Evolutionary conservation across 2,113 vertebrate genomes (phyloP).

Genomic region (Ammospiza caudacuta): DNA sequence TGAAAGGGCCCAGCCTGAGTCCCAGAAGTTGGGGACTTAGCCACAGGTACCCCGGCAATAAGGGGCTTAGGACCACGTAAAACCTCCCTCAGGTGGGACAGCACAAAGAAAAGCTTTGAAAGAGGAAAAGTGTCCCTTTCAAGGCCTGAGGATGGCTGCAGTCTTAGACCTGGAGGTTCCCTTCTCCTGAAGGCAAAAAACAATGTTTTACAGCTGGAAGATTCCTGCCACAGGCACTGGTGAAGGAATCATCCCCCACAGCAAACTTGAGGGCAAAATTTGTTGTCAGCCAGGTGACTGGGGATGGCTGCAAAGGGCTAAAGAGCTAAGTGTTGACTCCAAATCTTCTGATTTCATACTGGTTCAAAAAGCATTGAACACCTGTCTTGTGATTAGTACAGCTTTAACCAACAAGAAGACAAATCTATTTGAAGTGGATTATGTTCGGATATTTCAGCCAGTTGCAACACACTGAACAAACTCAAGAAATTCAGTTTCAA

Average conservation of each 20-base stretch:
- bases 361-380: neutral
- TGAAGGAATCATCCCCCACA: neutral
- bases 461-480: neutral
- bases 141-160: neutral
- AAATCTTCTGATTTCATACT: neutral
- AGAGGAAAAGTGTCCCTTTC: neutral
- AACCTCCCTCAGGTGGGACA: fast-evolving
- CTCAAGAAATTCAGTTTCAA: neutral
- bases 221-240: neutral
- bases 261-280: neutral
- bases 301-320: neutral
- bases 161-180: neutral
- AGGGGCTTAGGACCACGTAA: fast-evolving
- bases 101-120: neutral
- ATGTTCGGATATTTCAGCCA: neutral
- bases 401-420: neutral
- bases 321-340: neutral
- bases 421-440: neutral
- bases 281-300: neutral
- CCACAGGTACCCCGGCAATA: too few relatives aligned
- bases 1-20: too few relatives aligned
- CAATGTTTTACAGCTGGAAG: neutral
- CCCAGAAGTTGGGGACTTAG: too few relatives aligned
- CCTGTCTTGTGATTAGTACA: neutral
- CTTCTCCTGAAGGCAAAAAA: neutral